A percentile compares a stretch with the other conserved stretches of the same genome.
phyloP scores from a whole-genome alignment of 2,113 vertebrate genomes.

The Neodon shergylaensis region DNA sequence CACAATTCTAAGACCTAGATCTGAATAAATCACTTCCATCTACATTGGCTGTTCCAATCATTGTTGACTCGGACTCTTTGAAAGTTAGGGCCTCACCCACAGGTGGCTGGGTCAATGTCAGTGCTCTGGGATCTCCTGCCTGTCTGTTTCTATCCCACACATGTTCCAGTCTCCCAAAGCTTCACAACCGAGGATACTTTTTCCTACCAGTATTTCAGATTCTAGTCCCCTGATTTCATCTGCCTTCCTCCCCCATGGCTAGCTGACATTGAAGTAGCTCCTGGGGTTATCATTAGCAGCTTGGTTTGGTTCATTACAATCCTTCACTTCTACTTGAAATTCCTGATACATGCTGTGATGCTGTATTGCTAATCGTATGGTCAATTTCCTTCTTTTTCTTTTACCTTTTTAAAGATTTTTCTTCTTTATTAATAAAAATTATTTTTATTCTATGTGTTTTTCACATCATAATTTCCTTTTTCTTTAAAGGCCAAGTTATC shows the following conservation, averaged over 20 bases:
- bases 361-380: not conserved
- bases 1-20: not conserved
- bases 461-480: not conserved
- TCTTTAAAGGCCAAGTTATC: not conserved
- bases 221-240: not conserved
- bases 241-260: not conserved
- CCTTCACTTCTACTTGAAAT: not conserved
- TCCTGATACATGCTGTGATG: not conserved
- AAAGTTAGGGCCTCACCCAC: not conserved
- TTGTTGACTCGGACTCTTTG: not conserved
- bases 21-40: not conserved
- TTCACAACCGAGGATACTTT: constrained; percentile 21
- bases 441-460: no score
- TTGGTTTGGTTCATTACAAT: not conserved
- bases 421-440: no score
- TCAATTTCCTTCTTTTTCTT: not conserved
- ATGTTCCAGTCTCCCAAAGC: not conserved
- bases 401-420: not conserved
- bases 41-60: not conserved
- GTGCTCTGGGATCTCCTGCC: not conserved
- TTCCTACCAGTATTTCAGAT: not conserved
- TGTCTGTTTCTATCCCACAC: not conserved
- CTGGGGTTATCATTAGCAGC: not conserved
- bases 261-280: not conserved
- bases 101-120: not conserved